phyloP scores from a whole-genome alignment of 1,140 invertebrate genomes.

The Heliconius congener region DNA sequence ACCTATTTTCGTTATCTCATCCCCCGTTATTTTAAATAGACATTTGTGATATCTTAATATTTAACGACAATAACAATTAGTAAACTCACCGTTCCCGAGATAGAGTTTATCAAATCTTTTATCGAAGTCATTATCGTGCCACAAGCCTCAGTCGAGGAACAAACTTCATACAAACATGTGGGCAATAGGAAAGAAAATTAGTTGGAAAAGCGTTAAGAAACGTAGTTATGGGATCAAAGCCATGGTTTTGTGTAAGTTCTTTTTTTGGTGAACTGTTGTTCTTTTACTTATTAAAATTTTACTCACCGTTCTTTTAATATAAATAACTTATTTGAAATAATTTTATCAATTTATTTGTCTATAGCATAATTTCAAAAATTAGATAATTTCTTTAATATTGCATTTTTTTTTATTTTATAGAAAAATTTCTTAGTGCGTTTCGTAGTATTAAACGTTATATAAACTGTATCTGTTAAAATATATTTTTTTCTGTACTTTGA shows the following conservation, averaged over 20 bases:
- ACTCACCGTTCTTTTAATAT: no score
- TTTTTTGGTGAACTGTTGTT: neutral
- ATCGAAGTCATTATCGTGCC: conserved; percentile 20
- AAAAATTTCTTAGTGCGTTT: no score
- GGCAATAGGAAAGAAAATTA: conserved; percentile 43
- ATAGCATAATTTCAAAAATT: no score
- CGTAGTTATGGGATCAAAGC: conserved; percentile 42
- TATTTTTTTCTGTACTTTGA: no score
- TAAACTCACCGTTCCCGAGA: conserved; percentile 23
- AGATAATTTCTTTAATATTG: no score
- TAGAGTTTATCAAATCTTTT: conserved; percentile 34
- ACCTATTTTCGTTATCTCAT: conserved; percentile 22
- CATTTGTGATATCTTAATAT: conserved; percentile 17
- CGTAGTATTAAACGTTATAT: no score
- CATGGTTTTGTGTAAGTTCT: conserved; percentile 54
- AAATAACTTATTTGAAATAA: no score
- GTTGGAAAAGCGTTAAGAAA: conserved; percentile 55
- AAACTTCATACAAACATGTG: conserved; percentile 21
- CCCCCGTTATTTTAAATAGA: conserved; percentile 32
- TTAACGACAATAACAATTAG: conserved; percentile 43
- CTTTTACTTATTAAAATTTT: neutral
- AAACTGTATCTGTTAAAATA: no score
- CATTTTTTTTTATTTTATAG: no score
- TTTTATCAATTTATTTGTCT: no score
- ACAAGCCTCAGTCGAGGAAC: conserved; percentile 16